Percentiles rank a stretch among this genome's conserved stretches.
phyloP scores from a whole-genome alignment of 1,140 invertebrate genomes.

The Harpegnathos saltator region DNA sequence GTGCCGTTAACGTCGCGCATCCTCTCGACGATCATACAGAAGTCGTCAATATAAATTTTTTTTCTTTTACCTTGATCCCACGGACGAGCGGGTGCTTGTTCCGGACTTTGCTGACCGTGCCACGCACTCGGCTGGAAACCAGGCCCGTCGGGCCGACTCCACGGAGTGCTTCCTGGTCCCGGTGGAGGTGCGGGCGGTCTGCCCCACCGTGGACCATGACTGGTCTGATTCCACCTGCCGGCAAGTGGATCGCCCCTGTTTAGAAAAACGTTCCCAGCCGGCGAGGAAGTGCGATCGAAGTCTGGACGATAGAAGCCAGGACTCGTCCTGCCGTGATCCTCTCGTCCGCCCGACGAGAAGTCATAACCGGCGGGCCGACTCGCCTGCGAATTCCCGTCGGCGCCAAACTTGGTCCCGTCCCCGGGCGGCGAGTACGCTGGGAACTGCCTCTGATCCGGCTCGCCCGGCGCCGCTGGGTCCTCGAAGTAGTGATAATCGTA shows the following conservation, averaged over 20 bases:
- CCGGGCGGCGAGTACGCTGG: slow-evolving; percentile 7
- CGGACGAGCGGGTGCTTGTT: background rate
- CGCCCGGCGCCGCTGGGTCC: slow-evolving; percentile 45
- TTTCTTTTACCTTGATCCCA: slow-evolving; percentile 66
- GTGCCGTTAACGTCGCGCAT: background rate
- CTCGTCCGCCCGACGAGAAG: slow-evolving; percentile 1
- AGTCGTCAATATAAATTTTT: no score
- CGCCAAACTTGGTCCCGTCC: slow-evolving; percentile 4
- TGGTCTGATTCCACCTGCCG: background rate
- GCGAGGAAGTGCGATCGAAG: slow-evolving; percentile 1
- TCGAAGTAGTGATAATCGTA: slow-evolving; percentile 10
- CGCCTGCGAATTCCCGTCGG: background rate
- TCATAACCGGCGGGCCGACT: slow-evolving; percentile 20
- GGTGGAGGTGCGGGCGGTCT: background rate
- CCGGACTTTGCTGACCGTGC: slow-evolving; percentile 21
- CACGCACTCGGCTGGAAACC: slow-evolving; percentile 29
- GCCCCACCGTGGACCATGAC: slow-evolving; percentile 1
- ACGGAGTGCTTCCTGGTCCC: slow-evolving; percentile 20
- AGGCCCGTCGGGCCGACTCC: slow-evolving; percentile 45
- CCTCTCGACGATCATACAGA: background rate
- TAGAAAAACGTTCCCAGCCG: slow-evolving; percentile 63
- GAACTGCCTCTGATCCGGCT: slow-evolving; percentile 21
- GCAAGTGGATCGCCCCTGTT: background rate
- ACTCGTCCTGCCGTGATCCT: slow-evolving; percentile 49
- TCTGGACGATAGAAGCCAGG: slow-evolving; percentile 35